phyloP scores from a whole-genome alignment of 1,140 invertebrate genomes.

The Aphelinus certus region DNA sequence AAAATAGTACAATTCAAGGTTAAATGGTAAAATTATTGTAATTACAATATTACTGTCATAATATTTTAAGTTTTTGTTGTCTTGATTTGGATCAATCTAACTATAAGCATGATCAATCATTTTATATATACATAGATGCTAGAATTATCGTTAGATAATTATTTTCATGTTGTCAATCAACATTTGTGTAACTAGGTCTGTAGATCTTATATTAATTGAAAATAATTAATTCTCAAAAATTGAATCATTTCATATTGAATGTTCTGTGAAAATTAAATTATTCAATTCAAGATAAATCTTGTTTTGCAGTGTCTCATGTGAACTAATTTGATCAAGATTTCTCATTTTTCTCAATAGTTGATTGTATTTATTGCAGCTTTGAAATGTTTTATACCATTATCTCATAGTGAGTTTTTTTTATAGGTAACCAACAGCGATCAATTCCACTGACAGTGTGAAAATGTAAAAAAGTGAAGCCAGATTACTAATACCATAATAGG shows the following conservation, averaged over 20 bases:
- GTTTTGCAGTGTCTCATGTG: too few species aligned
- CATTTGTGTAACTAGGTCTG: background rate
- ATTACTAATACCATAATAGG: background rate
- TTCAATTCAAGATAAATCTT: background rate
- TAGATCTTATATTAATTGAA: slow-evolving; percentile 8
- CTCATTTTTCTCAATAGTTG: too few species aligned
- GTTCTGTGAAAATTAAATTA: slow-evolving; percentile 10
- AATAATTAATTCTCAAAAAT: slow-evolving; percentile 3
- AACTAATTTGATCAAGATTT: too few species aligned
- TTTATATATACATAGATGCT: slow-evolving; percentile 11
- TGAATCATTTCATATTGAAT: background rate
- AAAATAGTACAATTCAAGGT: too few species aligned
- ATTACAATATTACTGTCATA: too few species aligned
- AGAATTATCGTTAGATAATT: background rate
- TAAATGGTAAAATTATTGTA: too few species aligned
- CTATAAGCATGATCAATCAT: background rate
- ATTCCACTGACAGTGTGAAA: background rate
- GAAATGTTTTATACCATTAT: background rate
- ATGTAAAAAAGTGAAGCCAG: slow-evolving; percentile 9
- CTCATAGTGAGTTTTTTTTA: slow-evolving; percentile 14
- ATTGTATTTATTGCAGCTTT: background rate
- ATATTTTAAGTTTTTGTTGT: background rate
- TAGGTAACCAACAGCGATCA: slow-evolving; percentile 18
- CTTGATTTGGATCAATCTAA: slow-evolving; percentile 5
- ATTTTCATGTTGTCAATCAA: slow-evolving; percentile 1